Base-by-base conservation (phyloP, 2,113 vertebrate species). In the Cichladusa arquata region DNA sequence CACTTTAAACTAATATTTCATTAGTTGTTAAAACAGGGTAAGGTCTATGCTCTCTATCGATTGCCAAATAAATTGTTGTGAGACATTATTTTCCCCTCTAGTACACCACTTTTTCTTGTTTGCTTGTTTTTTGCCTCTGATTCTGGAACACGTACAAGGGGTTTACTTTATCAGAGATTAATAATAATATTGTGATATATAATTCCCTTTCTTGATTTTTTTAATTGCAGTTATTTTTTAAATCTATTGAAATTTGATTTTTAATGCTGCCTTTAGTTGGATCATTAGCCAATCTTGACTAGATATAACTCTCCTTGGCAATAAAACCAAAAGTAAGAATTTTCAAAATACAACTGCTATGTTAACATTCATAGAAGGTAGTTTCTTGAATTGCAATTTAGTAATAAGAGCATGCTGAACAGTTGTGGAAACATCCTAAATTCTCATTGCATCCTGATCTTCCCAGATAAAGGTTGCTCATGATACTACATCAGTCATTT, bases 261-360 rank as follows among this genome's bases (percentile, higher is more conserved):
- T 97, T 83, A 97, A 56, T 86, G 50, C 5, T 86, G 31, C 4
- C 94, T 95, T 96, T 92, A 77, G 56, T 33, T 94, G 28, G 11
- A 8, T 42, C 67, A 88, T 91, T 93, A 95, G 50, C 54, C 48
- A 95, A 47, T 34, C 50, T 90, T 95, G 45, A 76, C 48, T 95
- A 95, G 96, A 91, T 90, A 62, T 79, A 96, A 95, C 94, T 97
- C 58, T 7, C 47, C 92, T 94, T 97, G 78, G 95, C 79, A 91
- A 47, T 88, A 95, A 96, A 97, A 91, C 45, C 89, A 83, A 44
- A 96, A 72, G 61, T 81, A 96, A 94, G 60, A 73, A 44, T 61
- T 40, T 67, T 78, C 45, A 78, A 95, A 95, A 93, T 93, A 73
- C 76, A 94, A 95, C 81, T 96, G 48, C 29, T 93, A 47, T 92